phyloP scores from a whole-genome alignment of 2,888 invertebrate species.

The Amphiduros pacificus region DNA sequence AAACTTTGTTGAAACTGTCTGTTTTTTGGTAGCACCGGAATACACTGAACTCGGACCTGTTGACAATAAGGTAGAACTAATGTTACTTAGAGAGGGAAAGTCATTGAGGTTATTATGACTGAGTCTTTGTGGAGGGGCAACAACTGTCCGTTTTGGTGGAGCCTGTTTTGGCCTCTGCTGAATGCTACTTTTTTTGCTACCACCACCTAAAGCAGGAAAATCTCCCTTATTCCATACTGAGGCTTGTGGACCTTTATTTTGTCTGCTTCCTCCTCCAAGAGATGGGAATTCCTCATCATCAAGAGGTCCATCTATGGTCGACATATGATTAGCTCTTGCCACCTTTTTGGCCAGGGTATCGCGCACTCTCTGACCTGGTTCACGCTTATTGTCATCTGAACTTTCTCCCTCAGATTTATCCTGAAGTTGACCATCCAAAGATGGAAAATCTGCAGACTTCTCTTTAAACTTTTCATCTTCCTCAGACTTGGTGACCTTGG shows the following conservation, averaged over 20 bases:
- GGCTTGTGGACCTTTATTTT: background rate
- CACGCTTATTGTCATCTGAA: background rate
- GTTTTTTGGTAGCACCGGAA: no score
- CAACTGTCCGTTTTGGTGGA: background rate
- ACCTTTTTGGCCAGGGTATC: conserved; percentile 51
- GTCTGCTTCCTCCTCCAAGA: conserved; percentile 33
- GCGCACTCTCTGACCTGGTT: background rate
- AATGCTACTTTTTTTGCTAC: no score
- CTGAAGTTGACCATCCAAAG: conserved; percentile 12
- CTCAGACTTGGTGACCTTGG: background rate
- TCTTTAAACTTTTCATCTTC: background rate
- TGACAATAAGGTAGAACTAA: no score
- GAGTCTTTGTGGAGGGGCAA: background rate
- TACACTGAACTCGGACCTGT: no score
- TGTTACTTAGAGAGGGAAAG: conserved; percentile 24
- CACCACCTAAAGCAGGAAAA: no score
- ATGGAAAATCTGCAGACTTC: conserved; percentile 24
- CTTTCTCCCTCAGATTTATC: background rate
- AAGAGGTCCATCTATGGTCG: conserved; percentile 43
- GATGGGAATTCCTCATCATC: conserved; percentile 53
- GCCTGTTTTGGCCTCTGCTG: background rate
- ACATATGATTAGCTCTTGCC: conserved; percentile 50
- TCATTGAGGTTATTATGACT: conserved; percentile 4
- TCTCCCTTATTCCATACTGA: no score
- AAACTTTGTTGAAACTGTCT: no score